Base-by-base conservation (phyloP, 2,888 invertebrate species). In the Patella pellucida region DNA sequence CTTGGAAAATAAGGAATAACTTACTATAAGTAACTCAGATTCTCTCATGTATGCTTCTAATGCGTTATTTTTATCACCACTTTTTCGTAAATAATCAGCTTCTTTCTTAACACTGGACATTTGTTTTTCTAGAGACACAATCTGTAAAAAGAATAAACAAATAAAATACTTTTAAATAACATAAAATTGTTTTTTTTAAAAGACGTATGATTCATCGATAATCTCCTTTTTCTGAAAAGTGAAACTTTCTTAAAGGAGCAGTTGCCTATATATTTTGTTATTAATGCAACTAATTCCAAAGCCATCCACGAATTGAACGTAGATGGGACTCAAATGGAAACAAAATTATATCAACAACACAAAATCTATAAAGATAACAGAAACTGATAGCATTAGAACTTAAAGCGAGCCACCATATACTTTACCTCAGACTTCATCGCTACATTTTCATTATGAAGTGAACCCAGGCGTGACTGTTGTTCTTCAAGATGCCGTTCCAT, bases 341-440 rank as follows among this genome's bases (percentile, higher is more conserved):
- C 4, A 31, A 5, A 31, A 5, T 31, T 0, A 31, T 31, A 7
- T 31, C 31, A 31, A 31, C 31, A 31, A 31, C 31, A 31, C 31
- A 31, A 41, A 41, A 41, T 41, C 9, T 41, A 9, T 9, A 41
- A 41, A 41, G 41, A 41, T 41, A 31, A 41, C 41, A 9, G 41
- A 1, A 41, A 41, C 41, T 41, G 41, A 4, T 9, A 41, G 41
- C 9, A 41, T 9, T 41, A 41, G 9, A 41, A 41, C 7, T 41
- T 41, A 1, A 9, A 41, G 9, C 41, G 5, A 41, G 41, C 41
- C 41, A 41, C 41, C 1, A 41, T 41, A 41, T 41, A 41, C 41
- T 41, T 16, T 79, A 87, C 88, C 85, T 87, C 87, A 41, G 79
- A 75, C 67, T 84, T 86, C 7, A 86, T 75, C 9, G 77, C 73